These are phyloP conservation scores for Miltochrista miniata DNA, from an alignment of 2,888 invertebrate genomes.

Conservation along the genomic window DNA sequence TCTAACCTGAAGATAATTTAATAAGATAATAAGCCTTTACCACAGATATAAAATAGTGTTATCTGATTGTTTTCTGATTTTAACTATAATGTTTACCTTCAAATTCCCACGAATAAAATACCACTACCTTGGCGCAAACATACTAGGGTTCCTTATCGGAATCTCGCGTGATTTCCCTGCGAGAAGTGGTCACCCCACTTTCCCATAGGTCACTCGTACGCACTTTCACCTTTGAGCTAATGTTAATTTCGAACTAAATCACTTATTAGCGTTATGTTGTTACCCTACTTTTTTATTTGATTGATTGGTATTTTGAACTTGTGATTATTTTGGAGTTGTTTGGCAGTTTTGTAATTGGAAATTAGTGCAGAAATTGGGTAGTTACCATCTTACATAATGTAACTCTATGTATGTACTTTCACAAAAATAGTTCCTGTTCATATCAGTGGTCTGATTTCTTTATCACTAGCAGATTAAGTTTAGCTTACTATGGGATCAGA, in stretches of 20 bases:
- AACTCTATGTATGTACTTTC: too few relatives aligned
- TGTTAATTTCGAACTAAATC: constrained; percentile 21
- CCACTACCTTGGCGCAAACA: constrained; percentile 23
- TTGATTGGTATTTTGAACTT: neutral
- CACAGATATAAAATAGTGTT: too few relatives aligned
- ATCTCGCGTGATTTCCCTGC: constrained; percentile 49
- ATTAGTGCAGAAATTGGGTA: too few relatives aligned
- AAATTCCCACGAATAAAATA: constrained; percentile 16
- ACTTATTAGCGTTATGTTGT: constrained; percentile 11
- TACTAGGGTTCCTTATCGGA: constrained; percentile 41
- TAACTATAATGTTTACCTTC: neutral
- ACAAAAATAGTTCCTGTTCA: too few relatives aligned
- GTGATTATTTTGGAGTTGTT: neutral
- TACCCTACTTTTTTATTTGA: constrained; percentile 6
- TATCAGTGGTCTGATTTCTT: too few relatives aligned
- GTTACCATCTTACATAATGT: too few relatives aligned
- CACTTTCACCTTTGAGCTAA: constrained; percentile 32
- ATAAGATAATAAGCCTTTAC: too few relatives aligned
- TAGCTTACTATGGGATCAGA: too few relatives aligned
- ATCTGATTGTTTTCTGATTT: too few relatives aligned
- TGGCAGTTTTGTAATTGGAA: neutral
- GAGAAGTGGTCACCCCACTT: constrained; percentile 47
- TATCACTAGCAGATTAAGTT: too few relatives aligned
- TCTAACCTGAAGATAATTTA: too few relatives aligned
- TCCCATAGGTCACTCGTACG: constrained; percentile 49